Evolutionary conservation across 1,140 invertebrate genomes (phyloP), one percentile per base, ranked within the genome.

Genomic region (Orchestia grillus): DNA sequence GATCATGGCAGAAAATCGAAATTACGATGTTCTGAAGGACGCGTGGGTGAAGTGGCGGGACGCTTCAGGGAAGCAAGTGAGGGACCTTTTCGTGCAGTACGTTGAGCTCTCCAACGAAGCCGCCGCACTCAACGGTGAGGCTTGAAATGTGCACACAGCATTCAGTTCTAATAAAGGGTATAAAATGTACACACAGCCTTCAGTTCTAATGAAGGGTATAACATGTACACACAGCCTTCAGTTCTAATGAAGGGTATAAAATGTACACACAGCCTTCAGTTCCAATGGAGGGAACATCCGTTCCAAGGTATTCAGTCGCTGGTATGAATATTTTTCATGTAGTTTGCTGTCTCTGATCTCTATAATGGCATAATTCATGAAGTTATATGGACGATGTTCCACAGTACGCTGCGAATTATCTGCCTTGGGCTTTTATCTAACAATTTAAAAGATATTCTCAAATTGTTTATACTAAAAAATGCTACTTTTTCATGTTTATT

Each of bases 41-140:
- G 97, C 98, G 36, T 99, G 99, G 99, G 97, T 98, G 19, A 97
- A 98, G 96, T 99, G 98, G 98, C 98, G 99, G 96, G 98, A 98
- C 62, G 98, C 97, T 36, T 98, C 98, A 8, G 99, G 99, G 0
- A 98, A 98, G 53, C 98, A 98, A 96, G 98, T 98, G 42, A 98
- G 98, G 91, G 96, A 98, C 0, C 97, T 98, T 44, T 99, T 98
- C 97, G 97, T 98, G 44, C 98, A 98, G 96, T 98, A 99, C 97
- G 98, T 99, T 0, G 97, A 98, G 47, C 97, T 99, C 16, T 98
- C 98, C 92, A 99, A 99, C 96, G 98, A 98, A 97, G 98, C 98
- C 3, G 98, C 99, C 6, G 98, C 97, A 97, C 97, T 98, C 87
- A 99, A 99, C 97, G 99, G 99, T 99, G 98, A 98, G 97, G 28